Evolutionary conservation across 2,797 vertebrate genomes (phyloP).

Genomic region (Enteromius treurensis): DNA sequence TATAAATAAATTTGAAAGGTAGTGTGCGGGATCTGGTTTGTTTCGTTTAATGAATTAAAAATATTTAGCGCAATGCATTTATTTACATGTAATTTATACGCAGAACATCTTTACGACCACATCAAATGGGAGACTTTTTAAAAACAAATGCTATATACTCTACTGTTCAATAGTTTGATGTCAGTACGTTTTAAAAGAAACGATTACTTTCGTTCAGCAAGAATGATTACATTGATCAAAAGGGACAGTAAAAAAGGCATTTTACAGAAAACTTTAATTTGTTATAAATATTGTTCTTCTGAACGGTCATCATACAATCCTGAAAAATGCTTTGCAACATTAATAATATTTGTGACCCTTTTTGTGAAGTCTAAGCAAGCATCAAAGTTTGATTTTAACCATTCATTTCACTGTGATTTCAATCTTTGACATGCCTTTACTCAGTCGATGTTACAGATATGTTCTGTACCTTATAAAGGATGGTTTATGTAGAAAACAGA

Average conservation of each 20-base stretch:
- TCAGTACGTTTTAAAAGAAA: neutral
- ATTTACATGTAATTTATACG: neutral
- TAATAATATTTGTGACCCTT: no score
- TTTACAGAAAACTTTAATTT: neutral
- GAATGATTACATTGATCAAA: neutral
- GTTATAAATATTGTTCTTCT: neutral
- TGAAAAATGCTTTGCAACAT: neutral
- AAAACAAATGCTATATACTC: neutral
- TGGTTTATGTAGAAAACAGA: no score
- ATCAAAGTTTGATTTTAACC: no score
- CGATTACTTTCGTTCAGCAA: neutral
- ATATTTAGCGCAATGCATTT: neutral
- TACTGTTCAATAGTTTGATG: neutral
- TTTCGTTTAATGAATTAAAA: neutral
- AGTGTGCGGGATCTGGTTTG: no score
- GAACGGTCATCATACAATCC: neutral
- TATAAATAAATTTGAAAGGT: no score
- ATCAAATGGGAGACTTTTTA: neutral
- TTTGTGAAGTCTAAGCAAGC: no score
- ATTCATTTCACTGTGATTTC: no score
- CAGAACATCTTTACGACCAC: neutral
- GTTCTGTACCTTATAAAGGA: no score
- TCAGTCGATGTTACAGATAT: no score
- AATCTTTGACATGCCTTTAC: no score
- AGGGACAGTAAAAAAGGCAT: neutral